These are phyloP conservation scores for Hormiphora californensis DNA, from an alignment of 37 sponge, comb jelly and placozoan genomes.

Conservation along the genomic window DNA sequence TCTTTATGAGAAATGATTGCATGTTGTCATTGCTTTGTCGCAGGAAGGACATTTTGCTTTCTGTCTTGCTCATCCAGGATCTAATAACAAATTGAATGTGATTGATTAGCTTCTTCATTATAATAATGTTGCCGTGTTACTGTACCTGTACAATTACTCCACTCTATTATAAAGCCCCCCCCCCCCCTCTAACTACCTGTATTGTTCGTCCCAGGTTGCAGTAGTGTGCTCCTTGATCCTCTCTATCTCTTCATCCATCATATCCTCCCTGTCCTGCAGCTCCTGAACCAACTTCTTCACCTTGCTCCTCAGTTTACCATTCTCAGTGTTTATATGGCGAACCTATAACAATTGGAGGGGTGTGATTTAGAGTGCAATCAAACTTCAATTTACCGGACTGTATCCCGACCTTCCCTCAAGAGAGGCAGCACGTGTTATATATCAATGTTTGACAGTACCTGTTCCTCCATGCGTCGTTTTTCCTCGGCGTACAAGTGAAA, in stretches of 20 bases:
- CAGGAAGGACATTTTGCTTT: constrained; percentile 34
- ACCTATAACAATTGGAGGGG: too few species aligned
- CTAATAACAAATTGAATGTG: too few species aligned
- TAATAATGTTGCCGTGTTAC: too few species aligned
- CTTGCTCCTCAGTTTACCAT: neutral
- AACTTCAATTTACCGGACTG: too few species aligned
- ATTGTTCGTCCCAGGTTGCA: constrained; percentile 27
- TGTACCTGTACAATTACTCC: too few species aligned
- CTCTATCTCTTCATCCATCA: constrained; percentile 1
- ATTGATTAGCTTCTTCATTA: too few species aligned
- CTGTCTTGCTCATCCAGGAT: constrained; percentile 34
- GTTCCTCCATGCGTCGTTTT: constrained; percentile 45
- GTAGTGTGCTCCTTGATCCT: constrained; percentile 7
- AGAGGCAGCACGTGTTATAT: too few species aligned
- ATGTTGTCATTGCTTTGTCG: neutral
- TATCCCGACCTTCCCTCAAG: too few species aligned
- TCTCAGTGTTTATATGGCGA: constrained; percentile 10
- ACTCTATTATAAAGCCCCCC: too few species aligned
- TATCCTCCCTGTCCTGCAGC: neutral
- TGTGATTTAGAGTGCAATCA: too few species aligned
- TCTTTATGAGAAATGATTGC: constrained; percentile 38
- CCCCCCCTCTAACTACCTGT: too few species aligned
- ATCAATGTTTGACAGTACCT: too few species aligned
- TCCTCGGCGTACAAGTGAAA: constrained; percentile 51
- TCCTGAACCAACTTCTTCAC: constrained; percentile 23